Conservation (phyloP, 2,888 invertebrate genomes). For the Salticus scenicus region DNA sequence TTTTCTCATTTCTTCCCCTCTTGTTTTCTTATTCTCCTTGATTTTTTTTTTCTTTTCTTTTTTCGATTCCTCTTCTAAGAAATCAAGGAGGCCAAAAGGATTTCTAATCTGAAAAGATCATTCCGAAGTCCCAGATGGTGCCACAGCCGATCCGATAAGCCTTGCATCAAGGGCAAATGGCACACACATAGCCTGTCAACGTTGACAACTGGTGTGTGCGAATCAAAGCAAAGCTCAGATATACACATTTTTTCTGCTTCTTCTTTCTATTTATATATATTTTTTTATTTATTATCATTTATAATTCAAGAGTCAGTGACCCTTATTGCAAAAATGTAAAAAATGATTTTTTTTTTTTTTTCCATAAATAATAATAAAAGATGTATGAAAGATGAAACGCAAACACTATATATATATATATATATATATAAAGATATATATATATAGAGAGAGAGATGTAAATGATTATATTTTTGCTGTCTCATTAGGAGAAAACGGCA, state of each 20-base stretch:
- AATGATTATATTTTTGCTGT: conserved; percentile 58
- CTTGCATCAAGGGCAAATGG: conserved; percentile 63
- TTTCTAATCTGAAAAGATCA: conserved; percentile 67
- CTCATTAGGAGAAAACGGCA: conserved; percentile 52
- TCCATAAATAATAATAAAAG: too few species aligned
- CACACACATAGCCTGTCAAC: conserved; percentile 65
- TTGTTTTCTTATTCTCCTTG: conserved; percentile 14
- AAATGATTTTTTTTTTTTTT: too few species aligned
- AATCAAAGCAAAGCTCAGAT: conserved; percentile 45
- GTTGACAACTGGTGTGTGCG: conserved; percentile 63
- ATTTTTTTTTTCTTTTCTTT: conserved; percentile 22
- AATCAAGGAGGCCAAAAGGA: conserved; percentile 48
- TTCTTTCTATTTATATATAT: conserved; percentile 23
- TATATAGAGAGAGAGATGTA: conserved; percentile 41
- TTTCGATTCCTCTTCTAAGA: conserved; percentile 17
- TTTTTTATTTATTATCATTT: conserved; percentile 45
- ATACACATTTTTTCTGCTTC: conserved; percentile 36
- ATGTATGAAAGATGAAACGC: not conserved
- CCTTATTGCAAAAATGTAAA: conserved; percentile 23
- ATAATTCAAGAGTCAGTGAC: conserved; percentile 66
- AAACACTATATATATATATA: conserved; percentile 54
- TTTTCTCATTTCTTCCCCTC: conserved; percentile 33
- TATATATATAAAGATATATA: conserved; percentile 44
- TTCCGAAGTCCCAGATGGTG: conserved; percentile 63
- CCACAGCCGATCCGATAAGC: conserved; percentile 63